These are phyloP conservation scores for Syngnathus rostellatus DNA, from an alignment of 2,797 vertebrate species.

Conservation along the genomic window DNA sequence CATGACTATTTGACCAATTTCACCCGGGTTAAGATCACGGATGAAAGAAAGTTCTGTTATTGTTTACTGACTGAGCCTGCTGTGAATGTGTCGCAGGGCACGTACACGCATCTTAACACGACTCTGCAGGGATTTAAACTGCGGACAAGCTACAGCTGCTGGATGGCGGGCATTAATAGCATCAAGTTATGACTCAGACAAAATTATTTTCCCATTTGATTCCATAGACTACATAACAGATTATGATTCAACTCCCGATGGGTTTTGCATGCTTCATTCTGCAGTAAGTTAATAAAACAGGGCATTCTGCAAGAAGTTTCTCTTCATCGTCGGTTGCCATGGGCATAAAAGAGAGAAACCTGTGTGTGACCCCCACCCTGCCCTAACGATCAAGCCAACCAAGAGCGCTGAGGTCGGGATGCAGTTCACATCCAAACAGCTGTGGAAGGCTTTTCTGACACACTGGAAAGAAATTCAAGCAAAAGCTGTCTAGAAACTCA, in stretches of 20 bases:
- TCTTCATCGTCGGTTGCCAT: too few relatives aligned
- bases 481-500: too few relatives aligned
- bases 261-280: slow-evolving; percentile 12
- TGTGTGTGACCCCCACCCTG: too few relatives aligned
- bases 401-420: too few relatives aligned
- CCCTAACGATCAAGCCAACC: too few relatives aligned
- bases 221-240: slow-evolving; percentile 13
- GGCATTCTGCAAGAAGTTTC: too few relatives aligned
- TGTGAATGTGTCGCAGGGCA: slow-evolving; percentile 32
- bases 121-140: slow-evolving; percentile 20
- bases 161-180: slow-evolving; percentile 51
- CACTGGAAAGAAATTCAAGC: too few relatives aligned
- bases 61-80: slow-evolving; percentile 7
- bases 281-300: neutral
- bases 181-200: slow-evolving; percentile 38
- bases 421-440: too few relatives aligned
- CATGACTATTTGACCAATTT: too few relatives aligned
- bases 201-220: slow-evolving; percentile 28
- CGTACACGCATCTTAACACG: slow-evolving; percentile 26
- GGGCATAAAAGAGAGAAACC: too few relatives aligned
- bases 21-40: too few relatives aligned
- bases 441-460: too few relatives aligned
- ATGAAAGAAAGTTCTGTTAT: slow-evolving; percentile 12
- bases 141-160: slow-evolving; percentile 32
- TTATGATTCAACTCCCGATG: slow-evolving; percentile 5